These are phyloP conservation scores for Tricholaema leucomelas DNA, from an alignment of 2,113 vertebrate genomes.

Conservation along the genomic window DNA sequence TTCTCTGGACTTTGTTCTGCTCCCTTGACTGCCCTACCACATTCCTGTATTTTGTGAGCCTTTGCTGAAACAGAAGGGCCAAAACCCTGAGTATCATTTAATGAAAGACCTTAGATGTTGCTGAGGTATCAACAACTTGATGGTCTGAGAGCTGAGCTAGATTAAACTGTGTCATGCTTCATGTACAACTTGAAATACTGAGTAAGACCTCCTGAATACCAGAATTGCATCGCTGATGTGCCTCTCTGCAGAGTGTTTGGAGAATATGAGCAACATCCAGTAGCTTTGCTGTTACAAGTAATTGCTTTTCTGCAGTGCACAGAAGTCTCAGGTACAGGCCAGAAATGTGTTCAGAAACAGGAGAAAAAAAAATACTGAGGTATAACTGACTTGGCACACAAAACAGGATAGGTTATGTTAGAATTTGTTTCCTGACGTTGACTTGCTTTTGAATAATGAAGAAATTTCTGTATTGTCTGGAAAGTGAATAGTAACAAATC, in stretches of 20 bases:
- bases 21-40: not conserved
- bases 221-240: not conserved
- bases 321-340: not conserved
- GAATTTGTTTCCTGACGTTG: constrained; percentile 7
- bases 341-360: not conserved
- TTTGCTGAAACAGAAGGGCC: not conserved
- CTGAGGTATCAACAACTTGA: not conserved
- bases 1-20: not conserved
- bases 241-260: not conserved
- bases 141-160: not conserved
- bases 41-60: not conserved
- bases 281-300: not conserved
- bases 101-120: not conserved
- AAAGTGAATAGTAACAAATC: not conserved
- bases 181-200: not conserved
- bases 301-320: not conserved
- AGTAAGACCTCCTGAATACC: not conserved
- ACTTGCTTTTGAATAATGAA: constrained; percentile 24
- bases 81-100: not conserved
- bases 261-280: not conserved
- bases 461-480: constrained; percentile 5
- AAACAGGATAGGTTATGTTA: not conserved
- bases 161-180: not conserved
- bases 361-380: not conserved
- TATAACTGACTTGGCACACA: not conserved